Percentiles rank a stretch among this genome's conserved stretches.
These are phyloP conservation scores for Mobula birostris DNA, from an alignment of 2,113 vertebrate species.

Conservation along the genomic window DNA sequence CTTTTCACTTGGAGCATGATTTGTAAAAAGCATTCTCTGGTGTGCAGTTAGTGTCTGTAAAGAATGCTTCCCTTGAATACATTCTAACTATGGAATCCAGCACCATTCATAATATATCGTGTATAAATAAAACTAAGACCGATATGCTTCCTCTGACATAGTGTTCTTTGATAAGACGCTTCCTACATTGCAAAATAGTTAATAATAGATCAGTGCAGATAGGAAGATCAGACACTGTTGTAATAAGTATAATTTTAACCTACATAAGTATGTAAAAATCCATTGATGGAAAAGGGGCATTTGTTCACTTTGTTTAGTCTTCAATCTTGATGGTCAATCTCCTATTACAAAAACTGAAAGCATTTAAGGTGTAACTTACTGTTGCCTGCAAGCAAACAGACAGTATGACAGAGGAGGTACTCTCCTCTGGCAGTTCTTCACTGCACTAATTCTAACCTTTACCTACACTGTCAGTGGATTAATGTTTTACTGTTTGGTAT, in stretches of 20 bases:
- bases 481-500: not conserved
- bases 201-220: not conserved
- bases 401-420: not conserved
- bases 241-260: not conserved
- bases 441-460: constrained; percentile 23
- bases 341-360: not conserved
- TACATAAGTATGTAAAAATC: not conserved
- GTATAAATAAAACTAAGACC: not conserved
- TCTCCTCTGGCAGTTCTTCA: not conserved
- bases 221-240: not conserved
- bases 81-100: not conserved
- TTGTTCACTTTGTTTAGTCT: not conserved
- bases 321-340: not conserved
- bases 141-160: not conserved
- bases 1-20: not conserved
- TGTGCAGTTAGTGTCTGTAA: not conserved
- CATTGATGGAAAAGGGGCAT: not conserved
- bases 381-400: not conserved
- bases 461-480: constrained; percentile 4
- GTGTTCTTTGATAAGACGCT: not conserved
- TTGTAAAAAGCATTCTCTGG: not conserved
- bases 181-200: not conserved
- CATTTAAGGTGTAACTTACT: not conserved
- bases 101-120: not conserved
- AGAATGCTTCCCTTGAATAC: not conserved